Evolutionary conservation across 2,888 invertebrate species (phyloP).

Genomic region (Cephalotes varians): DNA sequence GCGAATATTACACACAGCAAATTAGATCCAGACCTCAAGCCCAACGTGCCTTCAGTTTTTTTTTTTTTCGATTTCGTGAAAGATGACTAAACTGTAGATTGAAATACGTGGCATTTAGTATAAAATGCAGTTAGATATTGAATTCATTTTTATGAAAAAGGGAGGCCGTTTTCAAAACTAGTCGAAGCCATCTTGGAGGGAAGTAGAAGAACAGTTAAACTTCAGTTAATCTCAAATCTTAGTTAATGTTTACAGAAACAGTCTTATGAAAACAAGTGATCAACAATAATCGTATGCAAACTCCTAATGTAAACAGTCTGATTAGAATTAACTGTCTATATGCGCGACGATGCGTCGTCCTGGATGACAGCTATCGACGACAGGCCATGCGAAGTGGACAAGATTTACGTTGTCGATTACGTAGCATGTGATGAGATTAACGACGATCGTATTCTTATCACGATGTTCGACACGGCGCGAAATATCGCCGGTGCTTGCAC

Average conservation of each 20-base stretch:
- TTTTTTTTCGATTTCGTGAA: background rate
- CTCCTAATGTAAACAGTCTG: background rate
- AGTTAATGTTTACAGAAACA: background rate
- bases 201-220: background rate
- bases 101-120: background rate
- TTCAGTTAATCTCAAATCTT: background rate
- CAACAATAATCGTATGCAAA: slow-evolving; percentile 9
- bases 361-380: background rate
- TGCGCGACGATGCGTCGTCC: background rate
- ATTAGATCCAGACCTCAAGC: slow-evolving; percentile 11
- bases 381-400: background rate
- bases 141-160: background rate
- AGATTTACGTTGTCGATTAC: slow-evolving; percentile 6
- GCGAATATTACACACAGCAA: background rate
- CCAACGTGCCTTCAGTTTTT: background rate
- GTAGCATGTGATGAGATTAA: background rate
- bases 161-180: background rate
- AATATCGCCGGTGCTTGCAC: background rate
- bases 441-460: background rate
- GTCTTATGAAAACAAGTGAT: background rate
- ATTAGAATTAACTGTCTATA: slow-evolving; percentile 21
- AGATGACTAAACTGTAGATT: background rate
- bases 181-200: background rate
- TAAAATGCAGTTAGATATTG: slow-evolving; percentile 19
- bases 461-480: background rate